These are phyloP conservation scores for Melanocharis versteri DNA, from an alignment of 2,113 vertebrate species.

Conservation along the genomic window DNA sequence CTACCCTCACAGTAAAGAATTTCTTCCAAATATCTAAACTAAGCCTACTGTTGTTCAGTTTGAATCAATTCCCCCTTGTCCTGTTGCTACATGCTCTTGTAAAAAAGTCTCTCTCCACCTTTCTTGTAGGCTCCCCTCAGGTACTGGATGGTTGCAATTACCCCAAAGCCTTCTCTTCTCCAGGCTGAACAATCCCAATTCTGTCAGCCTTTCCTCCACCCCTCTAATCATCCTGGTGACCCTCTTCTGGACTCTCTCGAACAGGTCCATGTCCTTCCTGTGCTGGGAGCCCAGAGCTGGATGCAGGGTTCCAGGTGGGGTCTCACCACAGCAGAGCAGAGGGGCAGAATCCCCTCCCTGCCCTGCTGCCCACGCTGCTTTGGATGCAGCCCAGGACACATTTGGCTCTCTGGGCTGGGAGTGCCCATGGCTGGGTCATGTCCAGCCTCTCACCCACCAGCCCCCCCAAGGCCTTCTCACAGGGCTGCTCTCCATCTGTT, in stretches of 20 bases:
- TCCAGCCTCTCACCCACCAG: background rate
- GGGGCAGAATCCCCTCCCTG: background rate
- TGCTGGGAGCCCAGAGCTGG: background rate
- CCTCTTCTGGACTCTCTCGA: background rate
- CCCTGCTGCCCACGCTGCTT: background rate
- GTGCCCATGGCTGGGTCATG: background rate
- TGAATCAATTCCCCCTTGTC: background rate
- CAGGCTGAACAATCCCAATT: background rate
- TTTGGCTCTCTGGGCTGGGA: background rate
- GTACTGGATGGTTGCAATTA: background rate
- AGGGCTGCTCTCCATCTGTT: background rate
- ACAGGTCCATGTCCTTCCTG: fast-evolving
- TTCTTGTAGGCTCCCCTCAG: background rate
- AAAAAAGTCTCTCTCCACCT: background rate
- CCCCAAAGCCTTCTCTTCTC: background rate
- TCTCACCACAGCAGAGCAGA: background rate
- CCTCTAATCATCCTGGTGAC: background rate
- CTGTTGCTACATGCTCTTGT: background rate
- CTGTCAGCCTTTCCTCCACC: background rate
- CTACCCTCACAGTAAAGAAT: background rate
- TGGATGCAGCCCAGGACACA: background rate
- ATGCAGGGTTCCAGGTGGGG: background rate
- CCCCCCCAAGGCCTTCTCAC: fast-evolving
- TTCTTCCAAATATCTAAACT: background rate
- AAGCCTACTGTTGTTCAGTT: background rate